Base-by-base conservation (phyloP, 2,797 vertebrate genomes). In the Amphiprion clarkii region DNA sequence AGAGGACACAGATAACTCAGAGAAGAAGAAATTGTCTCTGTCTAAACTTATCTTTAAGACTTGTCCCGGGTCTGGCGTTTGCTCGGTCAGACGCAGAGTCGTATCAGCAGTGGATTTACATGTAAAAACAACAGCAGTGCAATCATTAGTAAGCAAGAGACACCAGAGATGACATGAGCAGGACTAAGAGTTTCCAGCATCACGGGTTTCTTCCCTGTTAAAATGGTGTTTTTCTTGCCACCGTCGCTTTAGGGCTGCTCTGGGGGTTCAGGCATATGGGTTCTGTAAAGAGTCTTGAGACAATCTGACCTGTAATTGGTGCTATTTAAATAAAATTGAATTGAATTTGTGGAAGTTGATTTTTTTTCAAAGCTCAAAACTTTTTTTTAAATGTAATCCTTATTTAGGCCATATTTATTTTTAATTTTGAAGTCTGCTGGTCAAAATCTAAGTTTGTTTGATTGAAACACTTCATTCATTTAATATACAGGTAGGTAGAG, bases 1-100 rank as follows among this genome's bases (percentile, higher is more conserved):
- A 74, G 84, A 85, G 89, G 80, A 84, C 89, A 79, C 51, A 78
- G 92, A 92, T 86, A 87, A 87, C 79, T 87, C 71, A 52, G 55
- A 83, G 66, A 33, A 12, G 53, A 57, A 61, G 44, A 19, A 59
- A 29, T 1, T 36, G 36, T 56, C 59, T 52, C 60, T 36, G 27
- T 51, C 40, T 21, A 51, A 68, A 74, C 55, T 44, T 52, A n/a
- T 74, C 71, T 53, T 77, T 67, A 52, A 12, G 29, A 25, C n/a
- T 39, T 70, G 27, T 36, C 73, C 74, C 59, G 19, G 33, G 25
- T 0, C 71, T 40, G 31, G 44, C n/a, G 57, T 29, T 73, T 17
- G 42, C 19, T 36, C 12, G 1, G 10, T 79, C 67, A 66, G 4
- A 59, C 25, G 21, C 31, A 68, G 31, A 55, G 6, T 4, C 7